Base-by-base conservation (phyloP, 1,140 invertebrate genomes). In the Meloidogyne floridensis region DNA sequence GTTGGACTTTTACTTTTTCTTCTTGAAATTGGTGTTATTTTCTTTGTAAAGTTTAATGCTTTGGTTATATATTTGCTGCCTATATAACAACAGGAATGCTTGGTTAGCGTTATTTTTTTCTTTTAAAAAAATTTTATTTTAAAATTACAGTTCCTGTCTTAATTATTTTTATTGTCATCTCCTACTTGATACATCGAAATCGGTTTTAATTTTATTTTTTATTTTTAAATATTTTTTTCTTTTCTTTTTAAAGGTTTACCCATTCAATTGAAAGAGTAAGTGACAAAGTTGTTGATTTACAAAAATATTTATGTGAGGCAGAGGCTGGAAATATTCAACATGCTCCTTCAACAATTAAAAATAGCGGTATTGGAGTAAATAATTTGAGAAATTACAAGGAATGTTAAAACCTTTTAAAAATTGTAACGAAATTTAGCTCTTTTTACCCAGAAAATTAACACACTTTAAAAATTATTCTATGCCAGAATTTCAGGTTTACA, bases 1-100 rank as follows among this genome's bases (percentile, higher is more conserved):
- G 91, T 98, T 54, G 97, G 96, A 0, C 93, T 98, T 1, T 91
- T 98, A 70, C 91, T 98, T 8, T 98, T 98, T 90, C 92, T 98
- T 13, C 92, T 95, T 13, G 96, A 98, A 92, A 96, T 98, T 80
- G 96, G 95, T 0, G 94, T 98, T 82, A 92, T 98, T 0, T 97
- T 95, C 90, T 98, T 95, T 95, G 90, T 93, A 4, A 92, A 92
- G 82, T 92, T 92, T 85, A 87, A 88, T 75, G 86, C 83, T 0
- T 88, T 13, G 86, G 84, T 15, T 84, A 86, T 32, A 83, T 71
- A 47, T 73, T 81, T 8, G 88, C 84, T 20, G 88, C 80, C 3
- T 89, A 89, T 69, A 86, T 90, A 15, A 90, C 85, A n/a, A 90
- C 90, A 10, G 90, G 84, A 32, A 86, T 90, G 81, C 71, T 90